Conservation (phyloP, 2,113 vertebrate species). For the Cyanoramphus novaezelandiae region DNA sequence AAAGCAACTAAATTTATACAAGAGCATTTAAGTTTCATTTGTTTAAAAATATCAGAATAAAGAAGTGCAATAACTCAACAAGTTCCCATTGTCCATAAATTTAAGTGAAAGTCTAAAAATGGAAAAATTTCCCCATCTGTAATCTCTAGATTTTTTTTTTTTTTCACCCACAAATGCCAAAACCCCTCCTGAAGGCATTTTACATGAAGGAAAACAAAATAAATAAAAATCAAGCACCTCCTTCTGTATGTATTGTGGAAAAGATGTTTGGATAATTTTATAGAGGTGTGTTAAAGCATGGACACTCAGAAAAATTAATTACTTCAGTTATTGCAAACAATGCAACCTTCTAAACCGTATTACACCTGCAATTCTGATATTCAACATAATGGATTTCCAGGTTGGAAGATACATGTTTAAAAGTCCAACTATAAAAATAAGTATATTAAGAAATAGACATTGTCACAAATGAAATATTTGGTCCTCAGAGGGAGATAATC, state of each 20-base stretch:
- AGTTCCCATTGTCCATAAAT: background rate
- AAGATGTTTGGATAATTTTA: background rate
- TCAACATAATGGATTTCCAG: background rate
- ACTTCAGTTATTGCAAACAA: background rate
- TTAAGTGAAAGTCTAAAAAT: background rate
- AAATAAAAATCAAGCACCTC: background rate
- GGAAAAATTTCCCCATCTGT: background rate
- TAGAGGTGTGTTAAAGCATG: background rate
- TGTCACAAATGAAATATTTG: background rate
- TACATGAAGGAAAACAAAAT: background rate
- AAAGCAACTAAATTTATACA: constrained; percentile 30
- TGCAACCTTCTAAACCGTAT: background rate
- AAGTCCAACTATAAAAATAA: background rate
- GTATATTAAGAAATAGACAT: background rate
- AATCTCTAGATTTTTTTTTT: background rate
- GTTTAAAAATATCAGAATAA: constrained; percentile 8
- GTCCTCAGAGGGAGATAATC: background rate
- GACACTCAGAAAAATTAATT: background rate
- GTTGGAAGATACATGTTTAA: background rate
- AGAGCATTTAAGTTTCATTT: background rate
- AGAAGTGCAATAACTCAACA: background rate
- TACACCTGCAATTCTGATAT: background rate
- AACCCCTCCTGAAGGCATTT: background rate
- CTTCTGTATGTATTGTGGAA: background rate
- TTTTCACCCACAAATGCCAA: background rate